phyloP scores from a whole-genome alignment of 2,888 invertebrate genomes.

The Lochmaea crataegi region DNA sequence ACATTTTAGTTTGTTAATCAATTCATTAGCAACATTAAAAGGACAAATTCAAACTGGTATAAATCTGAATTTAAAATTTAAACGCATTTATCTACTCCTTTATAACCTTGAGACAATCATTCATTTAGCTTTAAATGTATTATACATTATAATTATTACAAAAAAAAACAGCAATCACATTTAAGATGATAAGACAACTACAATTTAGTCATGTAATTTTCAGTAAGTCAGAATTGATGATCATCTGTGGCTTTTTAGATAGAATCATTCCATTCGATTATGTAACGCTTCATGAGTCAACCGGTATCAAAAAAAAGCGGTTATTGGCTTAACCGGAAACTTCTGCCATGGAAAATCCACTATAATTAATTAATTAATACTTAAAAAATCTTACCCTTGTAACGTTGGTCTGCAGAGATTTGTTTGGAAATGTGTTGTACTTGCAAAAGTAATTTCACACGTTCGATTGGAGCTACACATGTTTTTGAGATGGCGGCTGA shows the following conservation, averaged over 20 bases:
- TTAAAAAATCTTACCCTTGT: slow-evolving; percentile 78
- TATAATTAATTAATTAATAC: not conserved
- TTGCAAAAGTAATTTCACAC: slow-evolving; percentile 93
- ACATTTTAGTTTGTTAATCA: not conserved
- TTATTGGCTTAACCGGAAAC: not conserved
- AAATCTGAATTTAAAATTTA: slow-evolving; percentile 17
- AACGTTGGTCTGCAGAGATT: slow-evolving; percentile 84
- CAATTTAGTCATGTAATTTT: not conserved
- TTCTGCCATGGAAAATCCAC: slow-evolving; percentile 2
- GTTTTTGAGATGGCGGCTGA: slow-evolving; percentile 96
- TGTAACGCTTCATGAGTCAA: slow-evolving; percentile 19
- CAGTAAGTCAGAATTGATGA: not conserved
- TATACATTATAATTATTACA: not conserved
- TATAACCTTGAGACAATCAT: slow-evolving; percentile 23
- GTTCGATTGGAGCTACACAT: slow-evolving; percentile 93
- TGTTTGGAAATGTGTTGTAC: slow-evolving; percentile 95
- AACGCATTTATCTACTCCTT: slow-evolving; percentile 17
- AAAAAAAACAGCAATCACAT: not conserved
- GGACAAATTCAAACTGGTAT: slow-evolving; percentile 1
- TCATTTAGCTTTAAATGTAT: not conserved
- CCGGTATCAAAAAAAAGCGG: not conserved
- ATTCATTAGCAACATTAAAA: not conserved
- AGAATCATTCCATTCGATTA: slow-evolving; percentile 4
- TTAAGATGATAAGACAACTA: not conserved
- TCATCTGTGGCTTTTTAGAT: not conserved